Evolutionary conservation across 2,113 vertebrate species (phyloP), one percentile per base, ranked within the genome.

Genomic region (Lampris incognitus): DNA sequence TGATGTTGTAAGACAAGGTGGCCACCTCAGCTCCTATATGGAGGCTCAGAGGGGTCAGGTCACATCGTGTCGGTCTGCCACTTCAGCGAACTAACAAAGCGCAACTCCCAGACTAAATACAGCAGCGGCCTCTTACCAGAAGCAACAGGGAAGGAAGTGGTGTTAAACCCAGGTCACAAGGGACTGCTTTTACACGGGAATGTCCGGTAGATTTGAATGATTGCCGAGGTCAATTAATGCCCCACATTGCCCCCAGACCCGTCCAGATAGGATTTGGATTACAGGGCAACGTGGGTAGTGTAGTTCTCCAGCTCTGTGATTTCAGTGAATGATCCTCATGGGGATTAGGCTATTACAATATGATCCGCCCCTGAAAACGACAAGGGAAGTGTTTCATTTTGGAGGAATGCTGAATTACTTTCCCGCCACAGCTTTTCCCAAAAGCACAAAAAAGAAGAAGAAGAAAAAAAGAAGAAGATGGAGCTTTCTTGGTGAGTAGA

Each of bases 1-100:
- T 88, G 86, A 91, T 52, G 6, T 88, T 92, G 91, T 91, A 91
- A 92, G 75, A 85, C 86, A 90, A 89, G 88, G 91, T 85, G 89
- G 84, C 84, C 13, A 86, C 84, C 87, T 83, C 84, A 24, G 80
- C 78, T 87, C 72, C 78, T 68, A 68, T 63, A 72, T 69, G 81
- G 69, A 84, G 75, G 76, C 54, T 78, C 69, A 52, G 71, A 57
- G 78, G 69, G 86, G 87, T 88, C 86, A 81, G 86, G 88, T 79
- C 84, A 89, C 74, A 24, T 87, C 84, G 67, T 78, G 85, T 90
- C 89, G 83, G 78, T 83, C 66, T 72, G 82, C 79, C 89, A 82
- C 79, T 80, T 84, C 85, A 86, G 87, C 87, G 91, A 90, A 90
- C 87, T 86, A 87, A 84, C 87, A 87, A 69, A 87, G 84, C 72